Evolutionary conservation across 2,113 vertebrate genomes (phyloP), one percentile per base, ranked within the genome.

Genomic region (Antechinus flavipes): DNA sequence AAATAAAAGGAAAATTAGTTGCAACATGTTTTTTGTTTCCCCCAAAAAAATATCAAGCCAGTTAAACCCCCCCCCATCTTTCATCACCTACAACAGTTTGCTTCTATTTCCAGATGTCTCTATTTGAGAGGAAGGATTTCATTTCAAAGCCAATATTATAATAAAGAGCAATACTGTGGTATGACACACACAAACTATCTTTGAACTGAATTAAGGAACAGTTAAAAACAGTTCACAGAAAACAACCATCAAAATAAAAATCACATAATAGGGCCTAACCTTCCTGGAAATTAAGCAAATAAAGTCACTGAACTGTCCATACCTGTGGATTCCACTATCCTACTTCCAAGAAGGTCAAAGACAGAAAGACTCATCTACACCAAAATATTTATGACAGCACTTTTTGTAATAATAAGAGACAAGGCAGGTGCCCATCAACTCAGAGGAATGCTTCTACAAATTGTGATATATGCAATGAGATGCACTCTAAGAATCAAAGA

Each of bases 11-110:
- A 49, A 90, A 46, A 50, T 30, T 84, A 84, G n/a, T 84, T 84
- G n/a, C 68, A 84, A 84, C 68, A 84, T 84, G 42, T n/a, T 76
- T 84, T 84, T 84, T 42, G 7, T 8, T 84, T 26, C 8, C 55
- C 42, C 42, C n/a, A 22, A 19, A 2, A 19, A 84, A 84, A 84
- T n/a, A 84, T 84, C 68, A 42, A 9, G 68, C 68, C n/a, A 42
- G 68, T 84, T 42, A 42, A 58, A 42, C n/a, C 68, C 35, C 68
- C 35, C 68, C 35, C 23, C 68, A 84, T 84, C 68, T 84, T 84
- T 84, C 68, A 84, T 84, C 68, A 84, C 68, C 68, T 84, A 84
- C n/a, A 84, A 84, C 68, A 84, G 68, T 84, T 76, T 42, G n/a
- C 68, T 84, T 84, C 68, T n/a, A 84, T 42, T 84, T 84, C 68